Percentiles rank a stretch among this genome's conserved stretches.
Evolutionary conservation across 2,888 invertebrate species (phyloP).

Genomic region (Sepioteuthis lessoniana): DNA sequence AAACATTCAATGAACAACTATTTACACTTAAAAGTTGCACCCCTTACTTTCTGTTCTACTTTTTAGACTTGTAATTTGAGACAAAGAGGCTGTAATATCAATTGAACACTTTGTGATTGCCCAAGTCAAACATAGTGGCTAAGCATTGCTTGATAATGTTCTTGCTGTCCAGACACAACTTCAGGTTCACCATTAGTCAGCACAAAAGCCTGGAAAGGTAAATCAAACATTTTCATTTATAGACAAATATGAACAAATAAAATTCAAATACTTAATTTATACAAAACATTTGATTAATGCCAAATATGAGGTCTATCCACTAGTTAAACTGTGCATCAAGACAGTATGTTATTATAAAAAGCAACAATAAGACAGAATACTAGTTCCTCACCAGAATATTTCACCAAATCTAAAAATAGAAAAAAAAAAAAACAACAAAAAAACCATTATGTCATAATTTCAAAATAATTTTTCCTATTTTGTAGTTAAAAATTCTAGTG

Average conservation of each 20-base stretch:
- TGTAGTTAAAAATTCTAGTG: no score
- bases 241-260: background rate
- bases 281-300: background rate
- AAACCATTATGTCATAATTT: no score
- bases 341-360: no score
- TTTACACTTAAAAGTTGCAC: background rate
- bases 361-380: no score
- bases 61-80: background rate
- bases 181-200: conserved; percentile 74
- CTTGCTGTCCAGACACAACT: conserved; percentile 75
- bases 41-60: background rate
- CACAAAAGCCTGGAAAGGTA: conserved; percentile 76
- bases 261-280: background rate
- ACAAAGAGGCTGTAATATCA: background rate
- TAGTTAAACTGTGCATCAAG: no score
- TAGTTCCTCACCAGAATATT: no score
- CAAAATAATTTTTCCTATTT: no score
- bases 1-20: no score
- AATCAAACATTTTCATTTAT: background rate
- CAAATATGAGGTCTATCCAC: no score
- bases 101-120: background rate
- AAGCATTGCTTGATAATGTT: conserved; percentile 76
- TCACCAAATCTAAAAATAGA: no score
- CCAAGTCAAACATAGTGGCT: conserved; percentile 70
- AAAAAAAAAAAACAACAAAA: no score